A percentile compares a stretch with the other conserved stretches of the same genome.
Conservation (phyloP, 2,888 invertebrate genomes). For the Lycia hirtaria region DNA sequence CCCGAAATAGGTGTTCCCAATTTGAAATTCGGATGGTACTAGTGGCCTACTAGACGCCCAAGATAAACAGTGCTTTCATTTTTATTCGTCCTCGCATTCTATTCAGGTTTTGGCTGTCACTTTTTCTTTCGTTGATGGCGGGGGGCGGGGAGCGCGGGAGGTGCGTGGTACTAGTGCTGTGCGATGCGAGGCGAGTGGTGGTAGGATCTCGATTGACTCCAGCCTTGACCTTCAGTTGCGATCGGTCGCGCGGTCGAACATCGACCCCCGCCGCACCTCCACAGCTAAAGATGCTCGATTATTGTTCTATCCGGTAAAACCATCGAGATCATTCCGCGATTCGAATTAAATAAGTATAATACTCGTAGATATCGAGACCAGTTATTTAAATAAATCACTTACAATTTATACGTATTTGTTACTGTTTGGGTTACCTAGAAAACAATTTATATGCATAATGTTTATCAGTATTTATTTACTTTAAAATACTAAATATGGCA, state of each 20-base stretch:
- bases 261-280: slow-evolving; percentile 68
- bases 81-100: slow-evolving; percentile 82
- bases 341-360: slow-evolving; percentile 22
- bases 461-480: too few species aligned
- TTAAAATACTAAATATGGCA: too few species aligned
- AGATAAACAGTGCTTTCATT: slow-evolving; percentile 77
- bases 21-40: slow-evolving; percentile 39
- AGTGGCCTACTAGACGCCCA: slow-evolving; percentile 49
- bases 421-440: not conserved
- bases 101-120: slow-evolving; percentile 83
- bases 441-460: too few species aligned
- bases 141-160: slow-evolving; percentile 11
- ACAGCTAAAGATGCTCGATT: slow-evolving; percentile 53
- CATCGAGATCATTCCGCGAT: slow-evolving; percentile 31
- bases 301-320: slow-evolving; percentile 40
- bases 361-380: not conserved
- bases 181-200: slow-evolving; percentile 43
- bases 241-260: slow-evolving; percentile 78
- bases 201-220: slow-evolving; percentile 69
- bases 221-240: slow-evolving; percentile 82
- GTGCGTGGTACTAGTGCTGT: slow-evolving; percentile 44
- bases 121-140: slow-evolving; percentile 81
- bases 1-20: slow-evolving; percentile 36
- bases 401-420: not conserved
- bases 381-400: not conserved